Evolutionary conservation across 2,113 vertebrate species (phyloP).

Genomic region (Bufo gargarizans): DNA sequence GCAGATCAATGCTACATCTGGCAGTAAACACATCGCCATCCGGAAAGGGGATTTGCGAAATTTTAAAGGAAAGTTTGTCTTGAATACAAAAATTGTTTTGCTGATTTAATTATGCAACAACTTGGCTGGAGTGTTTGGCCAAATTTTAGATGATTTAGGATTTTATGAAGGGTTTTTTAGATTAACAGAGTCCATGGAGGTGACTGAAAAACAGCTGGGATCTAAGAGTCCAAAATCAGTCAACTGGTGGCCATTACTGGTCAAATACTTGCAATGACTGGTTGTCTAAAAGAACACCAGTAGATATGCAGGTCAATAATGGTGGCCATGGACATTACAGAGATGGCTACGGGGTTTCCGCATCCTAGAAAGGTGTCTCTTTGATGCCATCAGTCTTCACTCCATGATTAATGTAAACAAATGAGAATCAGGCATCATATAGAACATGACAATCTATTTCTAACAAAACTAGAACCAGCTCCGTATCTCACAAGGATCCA

Average conservation of each 20-base stretch:
- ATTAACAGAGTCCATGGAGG: not conserved
- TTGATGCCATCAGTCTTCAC: too few relatives aligned
- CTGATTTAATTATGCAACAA: conserved; percentile 7
- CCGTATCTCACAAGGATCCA: too few relatives aligned
- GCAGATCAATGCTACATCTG: conserved; percentile 41
- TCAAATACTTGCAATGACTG: not conserved
- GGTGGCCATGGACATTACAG: not conserved
- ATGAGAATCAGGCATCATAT: too few relatives aligned
- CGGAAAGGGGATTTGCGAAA: conserved; percentile 21
- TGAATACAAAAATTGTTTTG: conserved; percentile 21
- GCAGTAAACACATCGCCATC: conserved; percentile 38
- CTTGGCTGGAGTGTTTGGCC: not conserved
- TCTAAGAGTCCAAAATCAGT: not conserved
- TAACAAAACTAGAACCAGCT: too few relatives aligned
- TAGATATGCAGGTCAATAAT: not conserved
- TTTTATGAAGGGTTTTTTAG: not conserved
- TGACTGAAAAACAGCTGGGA: not conserved
- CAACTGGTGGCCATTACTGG: not conserved
- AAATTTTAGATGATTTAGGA: not conserved
- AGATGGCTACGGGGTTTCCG: not conserved
- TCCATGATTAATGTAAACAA: too few relatives aligned
- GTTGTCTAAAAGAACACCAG: not conserved
- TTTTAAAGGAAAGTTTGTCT: conserved; percentile 29
- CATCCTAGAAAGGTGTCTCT: not conserved
- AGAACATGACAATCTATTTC: too few relatives aligned